These are phyloP conservation scores for Carabus problematicus DNA, from an alignment of 2,888 invertebrate genomes.

Conservation along the genomic window DNA sequence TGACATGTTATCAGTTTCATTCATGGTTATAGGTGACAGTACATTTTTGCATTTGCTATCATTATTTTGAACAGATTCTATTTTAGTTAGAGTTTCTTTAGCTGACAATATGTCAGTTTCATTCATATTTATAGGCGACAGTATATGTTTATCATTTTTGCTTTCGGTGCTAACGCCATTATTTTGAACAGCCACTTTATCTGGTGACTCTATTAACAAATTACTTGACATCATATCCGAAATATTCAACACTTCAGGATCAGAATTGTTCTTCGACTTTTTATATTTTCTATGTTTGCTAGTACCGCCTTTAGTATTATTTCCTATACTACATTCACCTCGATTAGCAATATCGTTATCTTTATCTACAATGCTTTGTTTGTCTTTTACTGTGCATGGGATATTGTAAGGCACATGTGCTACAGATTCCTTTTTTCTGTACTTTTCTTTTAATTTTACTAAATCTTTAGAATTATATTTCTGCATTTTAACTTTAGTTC, in stretches of 20 bases:
- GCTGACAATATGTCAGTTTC: conserved; percentile 27
- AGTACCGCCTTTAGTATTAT: background rate
- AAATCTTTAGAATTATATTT: conserved; percentile 6
- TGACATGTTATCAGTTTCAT: background rate
- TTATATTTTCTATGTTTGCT: conserved; percentile 1
- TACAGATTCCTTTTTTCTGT: background rate
- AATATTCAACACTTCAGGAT: conserved; percentile 20
- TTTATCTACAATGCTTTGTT: background rate
- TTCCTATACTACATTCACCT: background rate
- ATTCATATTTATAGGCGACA: conserved; percentile 4
- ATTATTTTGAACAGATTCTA: background rate
- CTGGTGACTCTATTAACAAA: conserved; percentile 15
- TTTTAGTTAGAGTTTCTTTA: conserved; percentile 21
- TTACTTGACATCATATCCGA: conserved; percentile 7
- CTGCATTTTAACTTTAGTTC: conserved; percentile 5
- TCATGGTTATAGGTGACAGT: too few relatives aligned
- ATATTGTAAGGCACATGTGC: conserved; percentile 1
- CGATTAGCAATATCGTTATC: background rate
- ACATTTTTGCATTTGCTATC: background rate
- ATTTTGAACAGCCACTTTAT: conserved; percentile 4
- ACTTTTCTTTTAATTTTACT: conserved; percentile 12
- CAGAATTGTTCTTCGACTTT: background rate
- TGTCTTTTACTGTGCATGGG: background rate
- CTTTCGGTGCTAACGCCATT: background rate
- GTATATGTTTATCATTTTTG: background rate